phyloP scores from a whole-genome alignment of 2,888 invertebrate species.

The Candidula unifasciata region DNA sequence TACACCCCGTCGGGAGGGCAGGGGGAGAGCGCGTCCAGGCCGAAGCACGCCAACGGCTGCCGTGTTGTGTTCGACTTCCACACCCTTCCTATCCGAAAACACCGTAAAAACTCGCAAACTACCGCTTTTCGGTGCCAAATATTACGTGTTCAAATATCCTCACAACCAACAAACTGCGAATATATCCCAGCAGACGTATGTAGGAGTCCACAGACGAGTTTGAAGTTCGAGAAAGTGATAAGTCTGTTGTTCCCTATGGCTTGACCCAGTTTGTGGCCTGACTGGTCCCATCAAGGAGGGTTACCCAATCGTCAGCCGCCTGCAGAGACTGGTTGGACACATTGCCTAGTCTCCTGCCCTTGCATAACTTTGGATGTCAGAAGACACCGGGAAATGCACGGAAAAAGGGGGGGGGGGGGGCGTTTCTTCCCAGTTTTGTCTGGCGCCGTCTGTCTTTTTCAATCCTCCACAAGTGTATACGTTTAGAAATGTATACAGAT shows the following conservation, averaged over 20 bases:
- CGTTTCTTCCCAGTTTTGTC: not conserved
- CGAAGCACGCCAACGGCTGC: conserved; percentile 13
- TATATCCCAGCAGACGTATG: not conserved
- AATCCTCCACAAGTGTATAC: too few relatives aligned
- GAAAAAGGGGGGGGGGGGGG: not conserved
- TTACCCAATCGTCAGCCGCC: conserved; percentile 21
- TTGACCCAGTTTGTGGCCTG: not conserved
- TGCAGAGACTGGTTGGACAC: conserved; percentile 14
- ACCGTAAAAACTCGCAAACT: too few relatives aligned
- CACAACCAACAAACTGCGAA: too few relatives aligned
- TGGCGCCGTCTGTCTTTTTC: conserved; percentile 27
- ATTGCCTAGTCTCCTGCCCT: conserved; percentile 11
- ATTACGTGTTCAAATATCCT: too few relatives aligned
- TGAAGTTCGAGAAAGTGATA: not conserved
- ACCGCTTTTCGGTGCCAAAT: too few relatives aligned
- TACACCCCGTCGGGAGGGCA: conserved; percentile 41
- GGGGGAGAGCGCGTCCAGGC: conserved; percentile 18
- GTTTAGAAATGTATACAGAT: too few relatives aligned
- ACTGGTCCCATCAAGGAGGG: not conserved
- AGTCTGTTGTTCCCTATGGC: not conserved
- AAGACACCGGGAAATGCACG: not conserved
- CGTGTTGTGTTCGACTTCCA: too few relatives aligned
- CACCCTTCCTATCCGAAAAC: too few relatives aligned
- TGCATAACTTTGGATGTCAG: conserved; percentile 36
- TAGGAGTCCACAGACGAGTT: not conserved